Conservation (phyloP, 2,888 invertebrate species). For the Erebia epiphron region DNA sequence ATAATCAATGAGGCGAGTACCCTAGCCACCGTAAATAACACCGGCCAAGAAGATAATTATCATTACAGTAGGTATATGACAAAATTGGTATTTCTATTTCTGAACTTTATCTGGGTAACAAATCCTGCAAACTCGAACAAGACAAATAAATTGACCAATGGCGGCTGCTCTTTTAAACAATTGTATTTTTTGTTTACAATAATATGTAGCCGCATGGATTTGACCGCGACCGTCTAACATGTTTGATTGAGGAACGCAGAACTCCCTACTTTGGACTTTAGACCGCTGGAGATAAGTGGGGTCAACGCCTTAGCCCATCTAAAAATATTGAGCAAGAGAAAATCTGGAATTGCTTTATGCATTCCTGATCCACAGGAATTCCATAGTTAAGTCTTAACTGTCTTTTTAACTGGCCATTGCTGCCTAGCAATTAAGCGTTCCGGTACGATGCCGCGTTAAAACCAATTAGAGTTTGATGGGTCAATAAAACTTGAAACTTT, state of each 20-base stretch:
- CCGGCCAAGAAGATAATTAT: slow-evolving; percentile 33
- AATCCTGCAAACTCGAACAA: background rate
- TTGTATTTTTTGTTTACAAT: no score
- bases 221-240: no score
- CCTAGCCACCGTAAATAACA: slow-evolving; percentile 46
- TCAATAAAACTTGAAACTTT: slow-evolving; percentile 6
- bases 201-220: no score
- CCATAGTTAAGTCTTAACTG: slow-evolving; percentile 1
- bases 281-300: no score
- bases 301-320: background rate
- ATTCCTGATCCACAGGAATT: slow-evolving; percentile 7
- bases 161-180: no score
- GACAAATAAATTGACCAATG: background rate
- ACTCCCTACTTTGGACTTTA: no score
- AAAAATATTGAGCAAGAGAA: background rate
- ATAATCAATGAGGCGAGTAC: slow-evolving; percentile 81
- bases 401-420: slow-evolving; percentile 2
- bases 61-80: slow-evolving; percentile 20
- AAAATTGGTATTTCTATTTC: slow-evolving; percentile 3
- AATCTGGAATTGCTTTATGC: slow-evolving; percentile 1
- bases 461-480: slow-evolving; percentile 11
- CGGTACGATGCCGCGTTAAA: slow-evolving; percentile 15
- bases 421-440: slow-evolving; percentile 13
- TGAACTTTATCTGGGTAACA: background rate
- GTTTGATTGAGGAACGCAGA: no score